Evolutionary conservation across 2,113 vertebrate genomes (phyloP).

Genomic region (Phocoena sinus): DNA sequence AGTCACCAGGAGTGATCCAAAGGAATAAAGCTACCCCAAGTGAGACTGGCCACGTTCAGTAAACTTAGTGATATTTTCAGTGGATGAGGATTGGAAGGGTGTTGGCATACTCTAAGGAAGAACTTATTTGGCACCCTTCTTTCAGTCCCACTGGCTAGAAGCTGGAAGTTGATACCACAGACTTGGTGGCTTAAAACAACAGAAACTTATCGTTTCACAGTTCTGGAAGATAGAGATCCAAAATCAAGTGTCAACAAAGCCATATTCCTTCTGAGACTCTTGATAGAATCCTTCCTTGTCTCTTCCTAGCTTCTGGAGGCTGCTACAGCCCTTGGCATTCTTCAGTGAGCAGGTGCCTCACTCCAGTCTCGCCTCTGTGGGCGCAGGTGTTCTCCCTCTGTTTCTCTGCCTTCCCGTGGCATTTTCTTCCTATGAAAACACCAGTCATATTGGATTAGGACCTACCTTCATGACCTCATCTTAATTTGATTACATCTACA

Average conservation of each 20-base stretch:
- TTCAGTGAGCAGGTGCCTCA: background rate
- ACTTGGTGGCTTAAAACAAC: background rate
- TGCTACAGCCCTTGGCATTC: background rate
- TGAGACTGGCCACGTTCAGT: background rate
- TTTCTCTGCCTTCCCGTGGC: background rate
- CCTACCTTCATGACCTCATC: background rate
- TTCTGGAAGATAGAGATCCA: background rate
- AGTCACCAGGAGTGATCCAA: conserved; percentile 6
- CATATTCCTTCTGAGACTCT: background rate
- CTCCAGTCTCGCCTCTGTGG: background rate
- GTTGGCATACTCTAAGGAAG: background rate
- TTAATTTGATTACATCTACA: background rate
- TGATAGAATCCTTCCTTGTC: too few species aligned
- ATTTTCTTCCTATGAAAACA: background rate
- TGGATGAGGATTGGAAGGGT: background rate
- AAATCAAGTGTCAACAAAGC: background rate
- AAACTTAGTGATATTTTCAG: background rate
- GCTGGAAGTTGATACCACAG: background rate
- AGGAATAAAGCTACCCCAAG: background rate
- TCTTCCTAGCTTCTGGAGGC: background rate
- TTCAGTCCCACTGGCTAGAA: background rate
- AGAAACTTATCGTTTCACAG: background rate
- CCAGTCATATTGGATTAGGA: background rate
- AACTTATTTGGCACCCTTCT: background rate
- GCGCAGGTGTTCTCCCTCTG: background rate